A percentile compares a stretch with the other conserved stretches of the same genome.
phyloP scores from a whole-genome alignment of 2,797 vertebrate species.

The Pelodytes ibericus region DNA sequence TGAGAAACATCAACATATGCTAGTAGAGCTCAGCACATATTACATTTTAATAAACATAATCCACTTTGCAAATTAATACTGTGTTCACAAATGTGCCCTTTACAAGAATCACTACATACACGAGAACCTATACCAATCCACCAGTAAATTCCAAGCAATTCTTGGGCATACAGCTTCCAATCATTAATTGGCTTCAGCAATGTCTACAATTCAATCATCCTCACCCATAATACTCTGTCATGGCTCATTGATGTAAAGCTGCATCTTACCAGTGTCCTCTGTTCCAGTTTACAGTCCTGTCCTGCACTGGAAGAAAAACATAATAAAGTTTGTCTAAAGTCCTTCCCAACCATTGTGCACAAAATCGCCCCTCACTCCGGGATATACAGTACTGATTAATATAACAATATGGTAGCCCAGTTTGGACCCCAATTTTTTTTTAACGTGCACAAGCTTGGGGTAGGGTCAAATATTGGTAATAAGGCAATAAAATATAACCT shows the following conservation, averaged over 20 bases:
- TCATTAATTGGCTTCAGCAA: conserved; percentile 24
- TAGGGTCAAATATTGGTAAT: too few species aligned
- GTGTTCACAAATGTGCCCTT: too few species aligned
- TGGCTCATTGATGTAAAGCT: not conserved
- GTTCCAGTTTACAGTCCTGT: not conserved
- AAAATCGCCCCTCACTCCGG: not conserved
- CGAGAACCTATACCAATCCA: too few species aligned
- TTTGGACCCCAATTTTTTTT: too few species aligned
- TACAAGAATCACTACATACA: too few species aligned
- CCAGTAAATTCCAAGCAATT: not conserved
- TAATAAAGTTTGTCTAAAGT: not conserved
- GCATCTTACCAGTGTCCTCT: not conserved
- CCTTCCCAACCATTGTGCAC: not conserved
- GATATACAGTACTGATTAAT: not conserved
- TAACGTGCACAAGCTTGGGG: too few species aligned
- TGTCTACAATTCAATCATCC: conserved; percentile 23
- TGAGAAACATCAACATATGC: too few species aligned
- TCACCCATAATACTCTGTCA: not conserved
- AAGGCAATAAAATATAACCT: too few species aligned
- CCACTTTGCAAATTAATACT: too few species aligned
- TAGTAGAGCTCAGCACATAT: too few species aligned
- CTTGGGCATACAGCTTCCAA: not conserved
- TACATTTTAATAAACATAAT: too few species aligned
- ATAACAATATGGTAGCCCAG: not conserved
- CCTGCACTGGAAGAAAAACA: not conserved